Evolutionary conservation across 2,888 invertebrate species (phyloP), one percentile per base, ranked within the genome.

Genomic region (Acanthosoma haemorrhoidale): DNA sequence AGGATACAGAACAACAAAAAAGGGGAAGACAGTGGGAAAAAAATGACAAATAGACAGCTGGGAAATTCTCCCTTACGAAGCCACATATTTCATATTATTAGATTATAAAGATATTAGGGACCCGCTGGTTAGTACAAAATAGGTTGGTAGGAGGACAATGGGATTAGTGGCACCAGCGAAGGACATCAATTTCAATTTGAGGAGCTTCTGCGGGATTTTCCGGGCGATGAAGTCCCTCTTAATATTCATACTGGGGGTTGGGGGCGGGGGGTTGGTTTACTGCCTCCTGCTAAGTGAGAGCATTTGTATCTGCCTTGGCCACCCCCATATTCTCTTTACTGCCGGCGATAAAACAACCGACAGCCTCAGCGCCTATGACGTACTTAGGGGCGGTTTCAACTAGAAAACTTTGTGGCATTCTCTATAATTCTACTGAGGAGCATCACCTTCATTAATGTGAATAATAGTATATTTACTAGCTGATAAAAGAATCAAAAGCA

Each of bases 31-130:
- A n/a, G n/a, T n/a, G n/a, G n/a, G n/a, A n/a, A n/a, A n/a, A n/a
- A n/a, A n/a, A n/a, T n/a, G n/a, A n/a, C n/a, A n/a, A n/a, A n/a
- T n/a, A n/a, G n/a, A 9, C 32, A 32, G 32, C 32, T 32, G 32
- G 32, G 32, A 43, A 11, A 11, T 21, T 51, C 18, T 9, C 21
- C 25, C 6, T 51, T 4, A 51, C n/a, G 18, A 1, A 13, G n/a
- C 0, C 25, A 51, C 51, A 25, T 51, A 51, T 51, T 51, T 51
- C 51, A 51, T n/a, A 6, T 51, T 51, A 51, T 51, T 51, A 51
- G 29, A 51, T 51, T 51, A 51, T 51, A 51, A 51, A 25, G 25
- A 51, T 51, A 51, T 51, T 51, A 51, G 51, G 51, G 51, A 51
- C n/a, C n/a, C n/a, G n/a, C n/a, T n/a, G n/a, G n/a, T n/a, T n/a